Conservation (phyloP, 2,888 invertebrate species). For the Cataglyphis altisquamis region DNA sequence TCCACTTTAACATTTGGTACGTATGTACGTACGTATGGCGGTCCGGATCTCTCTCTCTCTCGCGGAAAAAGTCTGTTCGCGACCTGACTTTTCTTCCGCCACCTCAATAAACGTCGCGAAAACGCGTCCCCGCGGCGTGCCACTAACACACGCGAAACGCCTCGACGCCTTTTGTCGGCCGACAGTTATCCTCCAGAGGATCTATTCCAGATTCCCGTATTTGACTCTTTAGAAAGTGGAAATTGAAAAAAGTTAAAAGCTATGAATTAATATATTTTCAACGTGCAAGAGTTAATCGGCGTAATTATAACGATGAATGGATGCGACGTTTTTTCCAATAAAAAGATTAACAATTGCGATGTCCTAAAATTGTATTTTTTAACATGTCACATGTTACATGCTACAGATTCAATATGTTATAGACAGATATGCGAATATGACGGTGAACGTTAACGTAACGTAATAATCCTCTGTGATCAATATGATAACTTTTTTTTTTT, state of each 20-base stretch:
- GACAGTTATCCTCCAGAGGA: slow-evolving; percentile 19
- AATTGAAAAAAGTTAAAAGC: not conserved
- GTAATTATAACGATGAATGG: not conserved
- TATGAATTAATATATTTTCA: slow-evolving; percentile 3
- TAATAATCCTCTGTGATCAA: slow-evolving; percentile 34
- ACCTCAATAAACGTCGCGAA: slow-evolving; percentile 41
- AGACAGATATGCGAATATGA: slow-evolving; percentile 3
- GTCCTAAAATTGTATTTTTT: slow-evolving; percentile 26
- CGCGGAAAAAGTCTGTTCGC: slow-evolving; percentile 44
- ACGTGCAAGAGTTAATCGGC: not conserved
- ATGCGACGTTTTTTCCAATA: not conserved
- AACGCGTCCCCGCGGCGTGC: slow-evolving; percentile 36
- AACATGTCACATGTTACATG: not conserved
- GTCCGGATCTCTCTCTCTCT: slow-evolving; percentile 32
- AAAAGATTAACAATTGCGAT: slow-evolving; percentile 32
- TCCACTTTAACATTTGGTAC: slow-evolving; percentile 73
- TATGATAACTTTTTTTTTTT: slow-evolving; percentile 35
- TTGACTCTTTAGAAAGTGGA: not conserved
- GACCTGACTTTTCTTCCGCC: slow-evolving; percentile 41
- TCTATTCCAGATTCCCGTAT: slow-evolving; percentile 7
- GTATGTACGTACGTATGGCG: slow-evolving; percentile 36
- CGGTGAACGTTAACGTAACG: not conserved
- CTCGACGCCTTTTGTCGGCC: slow-evolving; percentile 39
- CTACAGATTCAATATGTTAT: not conserved
- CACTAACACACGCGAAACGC: not conserved